Evolutionary conservation across 2,113 vertebrate species (phyloP), one percentile per base, ranked within the genome.

Genomic region (Heterocephalus glaber): DNA sequence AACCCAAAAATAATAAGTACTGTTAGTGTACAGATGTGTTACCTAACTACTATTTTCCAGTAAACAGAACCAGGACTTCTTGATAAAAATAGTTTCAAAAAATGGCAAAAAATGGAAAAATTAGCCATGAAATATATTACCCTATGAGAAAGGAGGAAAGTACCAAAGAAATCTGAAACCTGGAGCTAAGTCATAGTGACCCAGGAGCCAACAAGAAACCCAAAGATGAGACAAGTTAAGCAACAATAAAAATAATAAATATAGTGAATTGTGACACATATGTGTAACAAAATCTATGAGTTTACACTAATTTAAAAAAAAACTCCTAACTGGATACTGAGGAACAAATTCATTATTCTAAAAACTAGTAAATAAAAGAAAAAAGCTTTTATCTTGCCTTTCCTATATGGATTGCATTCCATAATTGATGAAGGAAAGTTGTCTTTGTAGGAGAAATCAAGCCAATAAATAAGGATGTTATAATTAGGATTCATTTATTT

Each of bases 31-130:
- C 38, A 90, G 33, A 72, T 58, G 28, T 54, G 11, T 47, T 89
- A n/a, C 49, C 20, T 44, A 47, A 90, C 17, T 56, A 54, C 12
- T 56, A 44, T 52, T 66, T 65, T 7, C 33, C 41, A 24, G 5
- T 68, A n/a, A 81, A 63, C 41, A 26, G 17, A 92, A 87, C 1
- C 10, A 41, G 10, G 9, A 19, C 7, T 93, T 79, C 76, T 76
- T 74, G 33, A 26, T 84, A 72, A 91, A 94, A 88, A 65, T 63
- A 88, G 49, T 66, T 91, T 82, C 11, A 86, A 60, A 35, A n/a
- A n/a, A n/a, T n/a, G 52, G 22, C 20, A 92, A 44, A 60, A 96
- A 82, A 47, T 76, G 49, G 61, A 44, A 94, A 93, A 87, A 86
- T 20, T 11, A 14, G 28, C 11, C 60, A 44, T 41, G 26, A 90